Evolutionary conservation across 2,113 vertebrate genomes (phyloP).

Genomic region (Dasypus novemcinctus): DNA sequence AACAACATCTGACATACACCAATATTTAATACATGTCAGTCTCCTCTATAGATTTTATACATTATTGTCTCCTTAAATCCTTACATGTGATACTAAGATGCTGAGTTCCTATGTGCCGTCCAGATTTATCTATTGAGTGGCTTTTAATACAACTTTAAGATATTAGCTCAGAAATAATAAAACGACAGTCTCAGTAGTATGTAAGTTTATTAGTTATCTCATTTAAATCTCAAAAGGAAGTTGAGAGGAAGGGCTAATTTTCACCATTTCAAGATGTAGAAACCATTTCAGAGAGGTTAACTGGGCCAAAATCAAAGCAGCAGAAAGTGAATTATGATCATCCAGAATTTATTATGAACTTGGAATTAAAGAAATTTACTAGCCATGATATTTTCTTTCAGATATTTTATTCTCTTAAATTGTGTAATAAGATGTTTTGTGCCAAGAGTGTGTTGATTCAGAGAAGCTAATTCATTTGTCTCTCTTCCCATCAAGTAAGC

Average conservation of each 20-base stretch:
- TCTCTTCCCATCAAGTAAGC: not conserved
- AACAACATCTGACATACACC: not conserved
- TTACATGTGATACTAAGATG: not conserved
- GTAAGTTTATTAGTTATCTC: not conserved
- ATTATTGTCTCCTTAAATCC: not conserved
- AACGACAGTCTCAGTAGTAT: not conserved
- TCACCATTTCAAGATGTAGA: not conserved
- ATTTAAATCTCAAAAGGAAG: slow-evolving; percentile 10
- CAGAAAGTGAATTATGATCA: not conserved
- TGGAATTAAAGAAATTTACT: not conserved
- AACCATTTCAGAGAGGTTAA: not conserved
- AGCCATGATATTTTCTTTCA: not conserved
- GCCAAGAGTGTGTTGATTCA: not conserved
- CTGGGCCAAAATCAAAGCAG: not conserved
- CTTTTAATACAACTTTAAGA: not conserved
- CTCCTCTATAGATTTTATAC: not conserved
- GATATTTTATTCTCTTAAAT: slow-evolving; percentile 24
- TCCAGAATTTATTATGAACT: slow-evolving; percentile 2
- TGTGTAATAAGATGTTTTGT: not conserved
- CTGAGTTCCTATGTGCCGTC: not conserved
- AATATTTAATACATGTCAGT: not conserved
- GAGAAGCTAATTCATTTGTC: not conserved
- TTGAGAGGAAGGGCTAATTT: not conserved
- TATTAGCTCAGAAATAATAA: not conserved
- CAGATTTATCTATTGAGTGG: not conserved